These are phyloP conservation scores for Malacoraja senta DNA, from an alignment of 2,797 vertebrate species.

Conservation along the genomic window DNA sequence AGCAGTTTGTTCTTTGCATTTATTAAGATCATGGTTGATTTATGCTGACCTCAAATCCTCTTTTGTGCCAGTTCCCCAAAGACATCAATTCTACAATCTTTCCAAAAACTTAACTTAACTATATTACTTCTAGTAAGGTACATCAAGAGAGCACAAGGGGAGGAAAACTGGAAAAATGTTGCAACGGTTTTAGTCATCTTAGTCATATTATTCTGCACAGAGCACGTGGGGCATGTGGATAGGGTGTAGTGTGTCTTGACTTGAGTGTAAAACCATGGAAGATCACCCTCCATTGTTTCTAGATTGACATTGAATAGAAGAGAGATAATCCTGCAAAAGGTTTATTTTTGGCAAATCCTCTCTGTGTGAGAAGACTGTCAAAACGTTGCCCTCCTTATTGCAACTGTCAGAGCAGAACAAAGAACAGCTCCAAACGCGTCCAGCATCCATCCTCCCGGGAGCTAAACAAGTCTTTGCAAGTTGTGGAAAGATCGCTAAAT, in stretches of 20 bases:
- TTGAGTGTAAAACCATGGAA: background rate
- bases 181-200: background rate
- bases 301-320: background rate
- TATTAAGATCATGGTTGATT: too few species aligned
- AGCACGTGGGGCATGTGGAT: background rate
- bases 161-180: background rate
- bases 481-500: conserved; percentile 25
- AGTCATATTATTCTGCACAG: background rate
- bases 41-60: too few species aligned
- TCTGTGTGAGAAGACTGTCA: background rate
- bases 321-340: background rate
- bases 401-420: background rate
- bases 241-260: background rate
- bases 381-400: background rate
- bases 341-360: background rate
- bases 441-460: background rate
- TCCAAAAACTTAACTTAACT: too few species aligned
- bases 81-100: too few species aligned
- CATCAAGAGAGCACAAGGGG: background rate
- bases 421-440: background rate
- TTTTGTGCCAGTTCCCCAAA: too few species aligned
- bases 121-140: too few species aligned
- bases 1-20: too few species aligned
- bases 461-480: background rate
- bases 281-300: background rate